Evolutionary conservation across 2,888 invertebrate species (phyloP).

Genomic region (Drepanosiphum platanoidis): DNA sequence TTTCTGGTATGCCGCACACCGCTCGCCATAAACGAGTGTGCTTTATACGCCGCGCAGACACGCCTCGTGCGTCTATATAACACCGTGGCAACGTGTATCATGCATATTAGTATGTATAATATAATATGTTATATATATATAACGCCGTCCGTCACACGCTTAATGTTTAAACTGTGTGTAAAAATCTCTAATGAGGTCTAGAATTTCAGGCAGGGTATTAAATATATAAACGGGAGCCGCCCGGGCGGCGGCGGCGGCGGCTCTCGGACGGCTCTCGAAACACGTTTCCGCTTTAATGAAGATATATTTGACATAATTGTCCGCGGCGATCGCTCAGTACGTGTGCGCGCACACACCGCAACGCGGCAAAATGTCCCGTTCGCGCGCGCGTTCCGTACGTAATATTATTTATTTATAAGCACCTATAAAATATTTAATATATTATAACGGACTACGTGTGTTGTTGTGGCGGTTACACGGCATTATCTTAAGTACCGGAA

Average conservation of each 20-base stretch:
- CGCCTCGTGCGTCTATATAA: not conserved
- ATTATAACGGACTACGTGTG: too few relatives aligned
- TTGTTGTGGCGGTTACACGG: too few relatives aligned
- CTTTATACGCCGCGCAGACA: not conserved
- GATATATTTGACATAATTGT: conserved; percentile 45
- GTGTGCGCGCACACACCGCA: not conserved
- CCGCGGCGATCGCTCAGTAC: not conserved
- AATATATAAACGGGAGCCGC: conserved; percentile 53
- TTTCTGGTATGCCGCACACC: not conserved
- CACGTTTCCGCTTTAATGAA: conserved; percentile 36
- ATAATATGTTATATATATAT: not conserved
- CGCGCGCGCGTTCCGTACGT: too few relatives aligned
- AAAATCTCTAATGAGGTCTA: conserved; percentile 1
- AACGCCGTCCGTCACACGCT: too few relatives aligned
- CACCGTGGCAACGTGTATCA: not conserved
- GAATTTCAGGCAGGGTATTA: not conserved
- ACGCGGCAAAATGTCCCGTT: too few relatives aligned
- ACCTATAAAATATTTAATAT: too few relatives aligned
- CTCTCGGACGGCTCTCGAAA: conserved; percentile 37
- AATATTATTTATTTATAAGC: too few relatives aligned
- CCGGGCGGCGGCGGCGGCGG: not conserved
- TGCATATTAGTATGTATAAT: not conserved
- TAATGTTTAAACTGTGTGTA: not conserved
- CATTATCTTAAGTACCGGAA: too few relatives aligned
- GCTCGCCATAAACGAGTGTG: too few relatives aligned